These are phyloP conservation scores for Drosophila vallismaia DNA, from an alignment of 2,888 invertebrate genomes.

Conservation along the genomic window DNA sequence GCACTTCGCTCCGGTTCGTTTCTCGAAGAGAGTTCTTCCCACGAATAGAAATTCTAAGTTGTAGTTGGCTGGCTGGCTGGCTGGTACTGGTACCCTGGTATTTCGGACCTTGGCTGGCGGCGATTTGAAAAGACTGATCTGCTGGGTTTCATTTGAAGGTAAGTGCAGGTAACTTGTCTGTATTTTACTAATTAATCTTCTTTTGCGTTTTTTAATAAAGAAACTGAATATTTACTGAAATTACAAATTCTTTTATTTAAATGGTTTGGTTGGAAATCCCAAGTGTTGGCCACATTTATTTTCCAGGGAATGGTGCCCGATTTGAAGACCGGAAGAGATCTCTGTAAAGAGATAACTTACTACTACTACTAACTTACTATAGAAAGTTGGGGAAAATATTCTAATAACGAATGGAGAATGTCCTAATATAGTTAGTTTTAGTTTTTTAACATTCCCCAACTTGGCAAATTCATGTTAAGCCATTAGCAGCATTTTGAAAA, in stretches of 20 bases:
- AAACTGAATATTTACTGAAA: slow-evolving; percentile 1
- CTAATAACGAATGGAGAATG: no score
- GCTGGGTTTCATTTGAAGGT: slow-evolving; percentile 39
- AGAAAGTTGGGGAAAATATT: no score
- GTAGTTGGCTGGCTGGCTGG: slow-evolving; percentile 1
- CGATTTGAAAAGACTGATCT: slow-evolving; percentile 14
- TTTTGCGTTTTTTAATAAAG: slow-evolving; percentile 17
- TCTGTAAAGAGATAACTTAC: no score
- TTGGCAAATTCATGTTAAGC: background rate
- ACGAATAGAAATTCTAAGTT: slow-evolving; percentile 9
- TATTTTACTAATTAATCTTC: slow-evolving; percentile 9
- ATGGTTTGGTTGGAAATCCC: background rate
- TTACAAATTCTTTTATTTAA: background rate
- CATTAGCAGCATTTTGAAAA: background rate
- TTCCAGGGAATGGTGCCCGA: background rate
- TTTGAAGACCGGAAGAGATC: background rate
- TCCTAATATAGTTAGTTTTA: no score
- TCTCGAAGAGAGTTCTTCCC: slow-evolving; percentile 14
- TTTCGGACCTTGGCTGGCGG: slow-evolving; percentile 43
- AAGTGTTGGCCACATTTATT: background rate
- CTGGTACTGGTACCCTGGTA: background rate
- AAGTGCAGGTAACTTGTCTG: slow-evolving; percentile 50
- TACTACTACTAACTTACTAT: no score
- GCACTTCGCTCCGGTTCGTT: slow-evolving; percentile 31
- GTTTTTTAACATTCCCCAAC: no score